Base-by-base conservation (phyloP, 2,113 vertebrate species). In the Vulpes ferrilata region DNA sequence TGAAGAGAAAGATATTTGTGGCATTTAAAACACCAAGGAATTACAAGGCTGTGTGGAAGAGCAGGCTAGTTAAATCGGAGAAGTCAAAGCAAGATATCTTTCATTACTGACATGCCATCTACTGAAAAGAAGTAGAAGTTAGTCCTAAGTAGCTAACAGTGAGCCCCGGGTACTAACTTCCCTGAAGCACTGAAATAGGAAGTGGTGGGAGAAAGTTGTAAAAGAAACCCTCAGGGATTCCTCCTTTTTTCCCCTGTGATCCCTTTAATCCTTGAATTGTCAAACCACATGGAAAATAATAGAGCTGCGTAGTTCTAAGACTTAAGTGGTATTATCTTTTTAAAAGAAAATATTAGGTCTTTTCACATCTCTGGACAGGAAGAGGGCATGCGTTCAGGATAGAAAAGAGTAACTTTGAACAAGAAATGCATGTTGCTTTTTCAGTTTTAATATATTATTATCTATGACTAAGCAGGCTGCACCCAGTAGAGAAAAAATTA, bases 201-300 rank as follows among this genome's bases (percentile, higher is more conserved):
- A 98, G 85, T 98, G 96, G 95, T 97, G 95, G 95, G 96, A 98
- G 93, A 98, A 98, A 96, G 97, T 97, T 98, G 80, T 98, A 97
- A 99, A 98, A 98, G 96, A 96, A 98, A 93, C 95, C 98, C 97
- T 98, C 95, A 97, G 98, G 98, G 97, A 98, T 98, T 98, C 98
- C 98, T 98, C 93, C 88, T 94, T 84, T 97, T 98, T 98, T 96
- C 98, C 98, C 93, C 97, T 96, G 93, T 98, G 97, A 98, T 98
- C 93, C 97, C 98, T 98, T 98, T 98, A 98, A 98, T 99, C 98
- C 98, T 97, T 93, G 98, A 98, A 98, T 97, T 98, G 97, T 98
- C 98, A 98, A 95, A 96, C 98, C 97, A 97, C 98, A 92, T 99
- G 97, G 96, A 98, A 99, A 98, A 98, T 98, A 98, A 98, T 98